Evolutionary conservation across 2,797 vertebrate genomes (phyloP), one percentile per base, ranked within the genome.

Genomic region (Amphiprion clarkii): DNA sequence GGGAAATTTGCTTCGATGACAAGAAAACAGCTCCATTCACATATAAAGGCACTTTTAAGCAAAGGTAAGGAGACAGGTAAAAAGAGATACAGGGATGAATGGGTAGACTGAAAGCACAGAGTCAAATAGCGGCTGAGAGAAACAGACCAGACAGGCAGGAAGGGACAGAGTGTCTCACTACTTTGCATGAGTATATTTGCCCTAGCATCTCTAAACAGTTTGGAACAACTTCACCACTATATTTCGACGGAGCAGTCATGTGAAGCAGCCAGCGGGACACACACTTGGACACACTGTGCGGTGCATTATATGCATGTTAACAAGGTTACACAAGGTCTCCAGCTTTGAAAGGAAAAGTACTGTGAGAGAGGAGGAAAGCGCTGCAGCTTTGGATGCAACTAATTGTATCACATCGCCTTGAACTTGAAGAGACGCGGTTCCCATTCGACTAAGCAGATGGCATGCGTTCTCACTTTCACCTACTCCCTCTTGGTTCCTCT

Each of bases 161-260:
- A 54, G 71, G 54, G 19, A 51, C 40, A 71, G 33, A 14, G 25
- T 48, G 68, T 76, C 44, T 69, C 81, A 7, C 70, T 76, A 59
- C 74, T 87, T 88, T 88, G 81, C 85, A 84, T 86, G 82, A 84
- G 84, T 71, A 65, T 88, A 89, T 90, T 93, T 90, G 82, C 83
- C 74, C 39, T 42, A 60, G 80, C 84, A 87, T 87, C 85, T 85
- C 79, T 73, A 83, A 89, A 88, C 76, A 83, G 83, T 65, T 63
- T 70, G 27, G 69, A 89, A 93, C 90, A 88, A 78, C 85, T 90
- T 86, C 19, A 0, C 75, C 83, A 81, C 76, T 92, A 77, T 89
- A 77, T 77, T 81, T 75, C 52, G 51, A 61, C 62, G 65, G 61
- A 67, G 78, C 33, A 59, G 74, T 83, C 75, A 80, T 85, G 82